Conservation (phyloP, 2,888 invertebrate species). For the Ditylenchus weischeri region DNA sequence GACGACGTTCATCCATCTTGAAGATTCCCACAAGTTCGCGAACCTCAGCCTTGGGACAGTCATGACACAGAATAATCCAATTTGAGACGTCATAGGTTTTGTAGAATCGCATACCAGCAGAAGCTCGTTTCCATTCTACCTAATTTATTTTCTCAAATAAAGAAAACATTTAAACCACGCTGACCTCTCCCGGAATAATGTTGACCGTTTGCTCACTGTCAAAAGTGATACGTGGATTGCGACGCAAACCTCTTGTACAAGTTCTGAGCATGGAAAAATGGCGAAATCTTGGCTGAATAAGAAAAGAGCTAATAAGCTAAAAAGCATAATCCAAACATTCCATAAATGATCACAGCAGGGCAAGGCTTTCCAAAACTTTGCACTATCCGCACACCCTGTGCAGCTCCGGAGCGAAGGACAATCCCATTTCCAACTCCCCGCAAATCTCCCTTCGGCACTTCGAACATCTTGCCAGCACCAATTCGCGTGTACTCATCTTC, state of each 20-base stretch:
- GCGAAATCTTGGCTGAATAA: slow-evolving; percentile 13
- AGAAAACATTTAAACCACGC: too few relatives aligned
- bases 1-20: too few relatives aligned
- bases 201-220: neutral
- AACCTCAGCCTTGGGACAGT: too few relatives aligned
- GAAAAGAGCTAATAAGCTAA: neutral
- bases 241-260: slow-evolving; percentile 6
- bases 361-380: slow-evolving; percentile 10
- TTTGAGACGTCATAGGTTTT: too few relatives aligned
- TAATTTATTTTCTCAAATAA: too few relatives aligned
- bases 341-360: slow-evolving; percentile 13
- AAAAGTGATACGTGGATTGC: neutral
- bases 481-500: too few relatives aligned
- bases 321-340: neutral
- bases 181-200: neutral
- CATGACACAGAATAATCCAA: too few relatives aligned
- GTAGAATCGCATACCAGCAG: too few relatives aligned
- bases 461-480: slow-evolving; percentile 11
- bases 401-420: slow-evolving; percentile 4
- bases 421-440: slow-evolving; percentile 6
- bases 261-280: slow-evolving; percentile 12
- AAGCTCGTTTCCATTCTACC: too few relatives aligned
- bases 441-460: neutral
- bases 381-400: slow-evolving; percentile 8
- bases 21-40: too few relatives aligned